phyloP scores from a whole-genome alignment of 2,888 invertebrate genomes.

The Drosophila pegasa region DNA sequence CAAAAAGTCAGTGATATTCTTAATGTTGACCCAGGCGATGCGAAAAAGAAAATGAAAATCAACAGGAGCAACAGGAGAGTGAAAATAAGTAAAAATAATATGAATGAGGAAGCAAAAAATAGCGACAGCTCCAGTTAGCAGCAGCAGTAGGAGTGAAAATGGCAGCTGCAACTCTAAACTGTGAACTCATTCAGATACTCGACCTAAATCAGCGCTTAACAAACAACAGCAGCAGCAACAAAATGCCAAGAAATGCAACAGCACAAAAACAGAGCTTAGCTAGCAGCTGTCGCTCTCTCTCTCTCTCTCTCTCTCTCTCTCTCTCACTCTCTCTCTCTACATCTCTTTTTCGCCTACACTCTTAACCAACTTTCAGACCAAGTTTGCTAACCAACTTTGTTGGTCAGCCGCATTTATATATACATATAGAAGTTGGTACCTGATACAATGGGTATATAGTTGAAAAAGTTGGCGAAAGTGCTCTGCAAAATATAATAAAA shows the following conservation, averaged over 20 bases:
- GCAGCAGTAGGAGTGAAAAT: slow-evolving; percentile 13
- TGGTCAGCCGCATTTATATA: slow-evolving; percentile 46
- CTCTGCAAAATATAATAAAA: neutral
- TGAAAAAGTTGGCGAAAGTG: neutral
- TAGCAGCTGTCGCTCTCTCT: slow-evolving; percentile 14
- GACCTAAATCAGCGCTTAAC: slow-evolving; percentile 66
- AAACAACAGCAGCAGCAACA: slow-evolving; percentile 35
- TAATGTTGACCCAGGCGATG: slow-evolving; percentile 50
- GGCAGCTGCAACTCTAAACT: slow-evolving; percentile 38
- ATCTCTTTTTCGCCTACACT: neutral
- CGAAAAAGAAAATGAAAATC: slow-evolving; percentile 10
- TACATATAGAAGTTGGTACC: slow-evolving; percentile 15
- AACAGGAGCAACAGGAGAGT: slow-evolving; percentile 17
- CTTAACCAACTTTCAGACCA: slow-evolving; percentile 38
- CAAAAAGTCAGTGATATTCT: slow-evolving; percentile 25
- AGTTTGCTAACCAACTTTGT: slow-evolving; percentile 52
- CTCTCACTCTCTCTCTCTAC: neutral
- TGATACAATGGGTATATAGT: slow-evolving; percentile 20
- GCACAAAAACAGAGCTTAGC: slow-evolving; percentile 29
- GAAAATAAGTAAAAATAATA: slow-evolving; percentile 36
- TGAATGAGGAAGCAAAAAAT: slow-evolving; percentile 33
- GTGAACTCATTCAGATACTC: slow-evolving; percentile 66
- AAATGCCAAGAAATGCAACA: slow-evolving; percentile 58
- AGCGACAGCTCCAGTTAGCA: slow-evolving; percentile 32
- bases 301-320: neutral